Evolutionary conservation across 2,113 vertebrate genomes (phyloP).

Genomic region (Caranx ignobilis): DNA sequence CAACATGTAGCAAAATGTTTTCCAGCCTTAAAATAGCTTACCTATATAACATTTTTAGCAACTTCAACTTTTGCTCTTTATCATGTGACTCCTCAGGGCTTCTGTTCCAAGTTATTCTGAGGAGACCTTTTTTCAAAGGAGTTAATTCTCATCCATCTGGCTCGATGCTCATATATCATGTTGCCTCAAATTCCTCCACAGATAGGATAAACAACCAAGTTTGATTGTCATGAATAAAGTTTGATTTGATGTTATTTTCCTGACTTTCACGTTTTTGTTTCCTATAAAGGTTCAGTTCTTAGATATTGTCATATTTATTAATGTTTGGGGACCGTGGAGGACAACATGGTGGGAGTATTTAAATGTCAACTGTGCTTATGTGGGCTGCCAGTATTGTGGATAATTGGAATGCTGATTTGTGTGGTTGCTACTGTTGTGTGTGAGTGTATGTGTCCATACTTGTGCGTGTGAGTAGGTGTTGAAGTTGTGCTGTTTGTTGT

Average conservation of each 20-base stretch:
- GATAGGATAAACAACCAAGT: background rate
- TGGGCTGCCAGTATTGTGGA: conserved; percentile 54
- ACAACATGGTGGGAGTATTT: conserved; percentile 62
- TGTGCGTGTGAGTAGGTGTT: conserved; percentile 31
- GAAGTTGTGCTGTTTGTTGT: background rate
- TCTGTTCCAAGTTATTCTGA: conserved; percentile 3
- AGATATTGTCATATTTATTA: conserved; percentile 31
- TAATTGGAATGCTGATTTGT: conserved; percentile 47
- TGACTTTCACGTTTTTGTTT: conserved; percentile 17
- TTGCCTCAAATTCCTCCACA: conserved; percentile 6
- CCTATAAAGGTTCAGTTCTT: conserved; percentile 16
- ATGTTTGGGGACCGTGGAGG: conserved; percentile 27
- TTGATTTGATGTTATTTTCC: conserved; percentile 4
- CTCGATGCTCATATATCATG: background rate
- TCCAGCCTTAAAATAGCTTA: background rate
- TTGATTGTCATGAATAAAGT: conserved; percentile 11
- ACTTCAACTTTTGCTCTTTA: background rate
- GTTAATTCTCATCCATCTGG: conserved; percentile 18
- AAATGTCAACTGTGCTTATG: conserved; percentile 67
- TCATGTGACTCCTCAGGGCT: background rate
- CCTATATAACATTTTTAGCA: background rate
- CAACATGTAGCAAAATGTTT: background rate
- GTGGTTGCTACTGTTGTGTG: conserved; percentile 30
- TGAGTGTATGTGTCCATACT: conserved; percentile 13
- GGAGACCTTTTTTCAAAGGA: background rate